Evolutionary conservation across 2,888 invertebrate genomes (phyloP).

Genomic region (Dryocosmus kuriphilus): DNA sequence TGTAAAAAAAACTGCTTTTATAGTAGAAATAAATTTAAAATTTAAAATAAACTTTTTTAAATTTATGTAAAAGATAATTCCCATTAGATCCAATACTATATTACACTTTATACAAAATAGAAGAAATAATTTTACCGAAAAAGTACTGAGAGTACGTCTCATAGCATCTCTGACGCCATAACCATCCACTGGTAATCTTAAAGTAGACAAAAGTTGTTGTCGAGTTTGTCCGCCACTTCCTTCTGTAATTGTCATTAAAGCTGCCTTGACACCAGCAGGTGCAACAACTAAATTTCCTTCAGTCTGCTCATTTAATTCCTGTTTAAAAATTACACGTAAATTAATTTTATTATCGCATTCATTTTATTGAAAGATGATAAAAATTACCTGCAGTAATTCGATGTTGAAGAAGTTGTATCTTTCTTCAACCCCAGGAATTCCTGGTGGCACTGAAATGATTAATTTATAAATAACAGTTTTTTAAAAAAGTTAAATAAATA

Average conservation of each 20-base stretch:
- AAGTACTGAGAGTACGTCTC: constrained; percentile 65
- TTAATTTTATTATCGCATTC: background rate
- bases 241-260: constrained; percentile 82
- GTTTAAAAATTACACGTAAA: constrained; percentile 29
- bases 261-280: constrained; percentile 83
- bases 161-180: constrained; percentile 59
- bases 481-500: background rate
- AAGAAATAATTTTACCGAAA: constrained; percentile 70
- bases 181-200: constrained; percentile 79
- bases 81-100: too few relatives aligned
- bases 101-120: background rate
- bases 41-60: too few relatives aligned
- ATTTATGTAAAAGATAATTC: too few relatives aligned
- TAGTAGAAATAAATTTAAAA: too few relatives aligned
- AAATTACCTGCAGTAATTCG: constrained; percentile 78
- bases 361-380: constrained; percentile 43
- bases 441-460: constrained; percentile 11
- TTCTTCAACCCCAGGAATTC: constrained; percentile 53
- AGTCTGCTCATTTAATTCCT: constrained; percentile 54
- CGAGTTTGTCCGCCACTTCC: constrained; percentile 81
- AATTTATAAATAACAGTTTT: background rate
- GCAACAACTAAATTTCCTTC: constrained; percentile 83
- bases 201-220: constrained; percentile 80
- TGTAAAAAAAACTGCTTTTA: too few relatives aligned
- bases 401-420: constrained; percentile 81